phyloP scores from a whole-genome alignment of 2,797 vertebrate genomes.

The Eulemur albifrons region DNA sequence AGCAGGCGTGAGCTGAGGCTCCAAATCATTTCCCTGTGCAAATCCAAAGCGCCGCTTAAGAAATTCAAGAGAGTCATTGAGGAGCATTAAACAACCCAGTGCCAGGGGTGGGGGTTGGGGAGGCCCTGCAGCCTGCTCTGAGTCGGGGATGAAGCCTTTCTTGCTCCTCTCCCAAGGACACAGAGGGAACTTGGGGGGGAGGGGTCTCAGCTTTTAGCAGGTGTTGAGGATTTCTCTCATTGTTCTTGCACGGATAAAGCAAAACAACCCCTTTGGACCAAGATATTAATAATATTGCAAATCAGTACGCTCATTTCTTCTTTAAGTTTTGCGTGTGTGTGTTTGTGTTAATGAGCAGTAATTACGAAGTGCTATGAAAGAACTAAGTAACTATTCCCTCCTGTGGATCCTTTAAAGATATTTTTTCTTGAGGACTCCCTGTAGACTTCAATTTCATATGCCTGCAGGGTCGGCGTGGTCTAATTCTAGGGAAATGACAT shows the following conservation, averaged over 20 bases:
- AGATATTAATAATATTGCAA: not conserved
- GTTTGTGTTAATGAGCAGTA: not conserved
- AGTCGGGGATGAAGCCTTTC: not conserved
- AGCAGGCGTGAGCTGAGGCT: not conserved
- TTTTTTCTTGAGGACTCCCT: not conserved
- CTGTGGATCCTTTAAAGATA: not conserved
- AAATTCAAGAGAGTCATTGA: not conserved
- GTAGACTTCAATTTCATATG: not conserved
- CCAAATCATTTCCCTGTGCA: rapidly evolving
- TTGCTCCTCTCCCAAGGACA: rapidly evolving
- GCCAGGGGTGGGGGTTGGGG: too few relatives aligned
- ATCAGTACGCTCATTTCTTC: not conserved
- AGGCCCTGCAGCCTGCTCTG: too few relatives aligned
- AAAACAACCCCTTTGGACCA: not conserved
- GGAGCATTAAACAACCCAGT: not conserved
- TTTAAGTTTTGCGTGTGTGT: not conserved
- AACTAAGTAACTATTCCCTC: not conserved
- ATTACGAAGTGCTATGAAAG: not conserved
- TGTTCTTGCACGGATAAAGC: not conserved
- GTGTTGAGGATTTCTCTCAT: not conserved
- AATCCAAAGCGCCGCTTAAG: not conserved
- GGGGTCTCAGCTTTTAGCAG: not conserved
- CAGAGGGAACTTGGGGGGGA: not conserved
- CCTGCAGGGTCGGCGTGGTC: not conserved
- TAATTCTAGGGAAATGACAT: constrained; percentile 42